phyloP scores from a whole-genome alignment of 2,888 invertebrate genomes.

The Metopia argyrocephala region DNA sequence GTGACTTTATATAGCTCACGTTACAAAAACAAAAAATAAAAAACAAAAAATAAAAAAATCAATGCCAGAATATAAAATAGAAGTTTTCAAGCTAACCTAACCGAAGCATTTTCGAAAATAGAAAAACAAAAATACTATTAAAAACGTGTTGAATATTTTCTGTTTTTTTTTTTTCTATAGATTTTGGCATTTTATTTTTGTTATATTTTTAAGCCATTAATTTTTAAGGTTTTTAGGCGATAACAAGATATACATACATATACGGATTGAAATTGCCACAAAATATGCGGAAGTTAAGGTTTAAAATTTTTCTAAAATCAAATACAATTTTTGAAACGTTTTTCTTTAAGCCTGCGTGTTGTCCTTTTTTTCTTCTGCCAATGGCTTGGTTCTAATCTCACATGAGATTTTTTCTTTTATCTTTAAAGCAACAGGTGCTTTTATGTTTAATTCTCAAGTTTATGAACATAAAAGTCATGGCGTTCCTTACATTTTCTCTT shows the following conservation, averaged over 20 bases:
- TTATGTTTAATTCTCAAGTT: too few species aligned
- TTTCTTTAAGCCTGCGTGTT: not conserved
- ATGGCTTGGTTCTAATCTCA: too few species aligned
- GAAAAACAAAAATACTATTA: too few species aligned
- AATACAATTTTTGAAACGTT: not conserved
- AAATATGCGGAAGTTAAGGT: constrained; percentile 49
- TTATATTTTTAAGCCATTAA: constrained; percentile 43
- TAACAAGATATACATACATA: constrained; percentile 57
- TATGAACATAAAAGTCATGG: constrained; percentile 51
- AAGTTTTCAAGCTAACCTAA: not conserved
- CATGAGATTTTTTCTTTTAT: constrained; percentile 25
- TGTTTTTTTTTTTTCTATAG: not conserved
- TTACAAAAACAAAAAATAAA: constrained; percentile 21
- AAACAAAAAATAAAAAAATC: constrained; percentile 8
- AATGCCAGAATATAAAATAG: constrained; percentile 12
- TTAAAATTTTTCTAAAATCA: too few species aligned
- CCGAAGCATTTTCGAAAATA: not conserved
- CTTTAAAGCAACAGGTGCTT: constrained; percentile 51
- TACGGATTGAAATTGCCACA: not conserved
- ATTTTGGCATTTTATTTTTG: constrained; percentile 16
- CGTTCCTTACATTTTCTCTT: constrained; percentile 9
- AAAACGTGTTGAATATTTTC: constrained; percentile 52
- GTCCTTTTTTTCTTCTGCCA: too few species aligned
- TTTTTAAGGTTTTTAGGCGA: constrained; percentile 58
- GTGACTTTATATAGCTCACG: constrained; percentile 63